These are phyloP conservation scores for Melopsittacus undulatus DNA, from an alignment of 2,797 vertebrate genomes.

Conservation along the genomic window DNA sequence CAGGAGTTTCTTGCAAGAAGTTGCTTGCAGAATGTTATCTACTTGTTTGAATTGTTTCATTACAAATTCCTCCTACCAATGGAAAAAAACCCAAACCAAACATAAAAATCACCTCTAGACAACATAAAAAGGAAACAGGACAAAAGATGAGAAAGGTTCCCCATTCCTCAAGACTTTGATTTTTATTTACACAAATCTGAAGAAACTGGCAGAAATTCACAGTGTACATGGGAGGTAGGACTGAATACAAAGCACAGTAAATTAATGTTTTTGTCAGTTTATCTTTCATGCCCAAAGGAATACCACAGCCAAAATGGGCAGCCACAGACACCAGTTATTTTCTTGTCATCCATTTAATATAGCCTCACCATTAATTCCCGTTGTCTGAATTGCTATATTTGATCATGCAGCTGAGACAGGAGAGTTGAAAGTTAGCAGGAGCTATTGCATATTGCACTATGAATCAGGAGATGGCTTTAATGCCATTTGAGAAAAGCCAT, in stretches of 20 bases:
- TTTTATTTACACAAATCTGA: background rate
- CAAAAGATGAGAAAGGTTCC: background rate
- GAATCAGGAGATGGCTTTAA: background rate
- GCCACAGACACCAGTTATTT: background rate
- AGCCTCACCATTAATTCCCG: background rate
- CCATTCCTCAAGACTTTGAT: background rate
- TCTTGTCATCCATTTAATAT: background rate
- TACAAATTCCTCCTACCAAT: background rate
- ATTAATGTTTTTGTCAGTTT: background rate
- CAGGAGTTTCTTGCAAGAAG: background rate
- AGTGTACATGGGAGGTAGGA: background rate
- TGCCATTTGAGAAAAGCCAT: conserved; percentile 22
- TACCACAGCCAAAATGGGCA: background rate
- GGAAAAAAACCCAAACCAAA: background rate
- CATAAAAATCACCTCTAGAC: background rate
- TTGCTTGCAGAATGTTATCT: background rate
- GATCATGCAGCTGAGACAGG: background rate
- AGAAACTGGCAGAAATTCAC: background rate
- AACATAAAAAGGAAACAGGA: background rate
- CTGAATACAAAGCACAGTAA: background rate
- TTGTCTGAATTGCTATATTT: background rate
- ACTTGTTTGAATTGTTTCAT: background rate
- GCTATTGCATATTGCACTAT: background rate
- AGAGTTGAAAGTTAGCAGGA: conserved; percentile 13
- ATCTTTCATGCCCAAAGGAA: background rate